Evolutionary conservation across 2,113 vertebrate genomes (phyloP), one percentile per base, ranked within the genome.

Genomic region (Trematomus loennbergii): DNA sequence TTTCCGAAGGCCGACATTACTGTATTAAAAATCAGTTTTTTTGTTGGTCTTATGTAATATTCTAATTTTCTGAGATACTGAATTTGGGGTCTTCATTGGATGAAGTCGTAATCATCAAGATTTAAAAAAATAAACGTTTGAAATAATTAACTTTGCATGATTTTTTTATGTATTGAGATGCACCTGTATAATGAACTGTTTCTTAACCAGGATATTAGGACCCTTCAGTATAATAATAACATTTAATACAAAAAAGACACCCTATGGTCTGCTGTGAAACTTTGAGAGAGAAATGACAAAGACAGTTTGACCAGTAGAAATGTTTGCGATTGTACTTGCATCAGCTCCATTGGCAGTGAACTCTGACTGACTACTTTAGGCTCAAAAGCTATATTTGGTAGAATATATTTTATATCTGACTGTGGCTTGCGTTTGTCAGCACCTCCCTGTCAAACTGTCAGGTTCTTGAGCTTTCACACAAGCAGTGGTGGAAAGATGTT

Each of bases 391-490:
- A 70, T 69, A 64, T 78, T 62, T 81, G 65, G 70, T 81, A 15
- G 72, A 33, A 67, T 40, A 57, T n/a, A 63, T 86, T 85, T 87
- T 73, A 90, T 87, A 68, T 54, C 22, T 55, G 59, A 73, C 73
- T 36, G 62, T 57, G 43, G 53, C 36, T 82, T 25, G 52, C 68
- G 64, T 83, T 60, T 57, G 81, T 80, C 75, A 10, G n/a, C 0
- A 12, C 29, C 22, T 29, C 40, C 18, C 46, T 70, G 79, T 87
- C 63, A 83, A 76, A 67, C 70, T 75, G 84, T 85, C 82, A 58
- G 18, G 78, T 54, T 54, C 57, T 33, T 58, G 45, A 69, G 50
- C 20, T 45, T 61, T 66, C 50, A 58, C 63, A 67, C 2, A 50
- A 48, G n/a, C 45, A 4, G 36, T 18, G 22, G 1, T 8, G 36